Conservation (phyloP, 2,113 vertebrate genomes). For the Laterallus jamaicensis region DNA sequence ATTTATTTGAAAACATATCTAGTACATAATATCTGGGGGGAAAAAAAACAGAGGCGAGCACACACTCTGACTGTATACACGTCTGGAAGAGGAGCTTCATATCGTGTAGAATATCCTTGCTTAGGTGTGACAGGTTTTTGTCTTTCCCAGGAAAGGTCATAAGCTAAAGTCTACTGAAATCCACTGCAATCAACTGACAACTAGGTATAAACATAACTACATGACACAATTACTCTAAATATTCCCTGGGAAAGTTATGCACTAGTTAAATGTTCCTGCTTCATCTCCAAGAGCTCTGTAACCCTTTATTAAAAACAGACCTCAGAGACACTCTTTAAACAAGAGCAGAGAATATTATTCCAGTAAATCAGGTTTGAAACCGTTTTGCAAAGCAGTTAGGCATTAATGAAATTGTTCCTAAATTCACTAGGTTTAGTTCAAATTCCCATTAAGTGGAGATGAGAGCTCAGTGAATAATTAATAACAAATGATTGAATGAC, state of each 20-base stretch:
- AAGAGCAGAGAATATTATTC: constrained; percentile 48
- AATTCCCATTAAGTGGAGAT: constrained; percentile 19
- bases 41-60: neutral
- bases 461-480: constrained; percentile 47
- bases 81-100: neutral
- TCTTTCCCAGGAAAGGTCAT: neutral
- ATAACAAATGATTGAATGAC: constrained; percentile 2
- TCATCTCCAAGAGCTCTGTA: neutral
- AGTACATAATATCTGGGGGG: neutral
- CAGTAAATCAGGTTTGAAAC: constrained; percentile 58
- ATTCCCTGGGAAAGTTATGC: neutral
- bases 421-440: constrained; percentile 29
- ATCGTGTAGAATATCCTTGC: neutral
- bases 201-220: neutral
- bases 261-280: accelerated
- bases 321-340: neutral
- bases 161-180: neutral
- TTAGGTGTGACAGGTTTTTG: neutral
- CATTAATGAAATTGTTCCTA: constrained; percentile 23
- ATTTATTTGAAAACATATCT: neutral
- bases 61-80: neutral
- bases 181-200: neutral
- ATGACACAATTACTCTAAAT: neutral
- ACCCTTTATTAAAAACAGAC: constrained; percentile 55
- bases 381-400: constrained; percentile 31